These are phyloP conservation scores for Danio albolineatus DNA, from an alignment of 2,797 vertebrate species.

Conservation along the genomic window DNA sequence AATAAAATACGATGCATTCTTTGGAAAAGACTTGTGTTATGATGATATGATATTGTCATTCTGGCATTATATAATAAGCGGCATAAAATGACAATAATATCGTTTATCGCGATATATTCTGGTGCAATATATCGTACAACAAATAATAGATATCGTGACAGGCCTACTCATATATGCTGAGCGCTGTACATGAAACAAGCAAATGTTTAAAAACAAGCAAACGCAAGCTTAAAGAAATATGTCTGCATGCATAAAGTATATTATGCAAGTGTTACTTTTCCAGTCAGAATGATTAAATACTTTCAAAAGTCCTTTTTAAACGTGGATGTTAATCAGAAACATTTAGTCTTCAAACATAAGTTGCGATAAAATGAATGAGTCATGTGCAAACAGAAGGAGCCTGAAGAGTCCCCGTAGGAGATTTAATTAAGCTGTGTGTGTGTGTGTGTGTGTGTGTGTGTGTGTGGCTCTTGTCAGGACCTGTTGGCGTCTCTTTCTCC, in stretches of 20 bases:
- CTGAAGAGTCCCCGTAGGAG: background rate
- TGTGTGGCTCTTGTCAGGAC: conserved; percentile 58
- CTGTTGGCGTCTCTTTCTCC: conserved; percentile 63
- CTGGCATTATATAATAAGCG: too few relatives aligned
- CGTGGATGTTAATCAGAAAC: background rate
- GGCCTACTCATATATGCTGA: too few relatives aligned
- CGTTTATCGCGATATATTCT: too few relatives aligned
- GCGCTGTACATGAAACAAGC: too few relatives aligned
- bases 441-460: background rate
- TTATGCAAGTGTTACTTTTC: background rate
- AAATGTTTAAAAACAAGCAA: too few relatives aligned
- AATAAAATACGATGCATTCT: too few relatives aligned
- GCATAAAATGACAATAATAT: too few relatives aligned
- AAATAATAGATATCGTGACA: too few relatives aligned
- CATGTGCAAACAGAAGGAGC: background rate
- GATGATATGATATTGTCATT: too few relatives aligned
- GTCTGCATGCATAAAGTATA: background rate
- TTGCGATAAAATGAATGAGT: background rate
- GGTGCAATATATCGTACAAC: too few relatives aligned
- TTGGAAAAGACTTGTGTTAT: too few relatives aligned
- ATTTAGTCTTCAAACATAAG: background rate
- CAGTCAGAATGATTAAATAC: background rate
- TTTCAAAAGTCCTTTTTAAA: background rate
- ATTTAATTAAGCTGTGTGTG: conserved; percentile 3
- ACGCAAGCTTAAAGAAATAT: background rate